Percentiles rank a stretch among this genome's conserved stretches.
Conservation (phyloP, 2,888 invertebrate genomes). For the Yponomeuta malinellus region DNA sequence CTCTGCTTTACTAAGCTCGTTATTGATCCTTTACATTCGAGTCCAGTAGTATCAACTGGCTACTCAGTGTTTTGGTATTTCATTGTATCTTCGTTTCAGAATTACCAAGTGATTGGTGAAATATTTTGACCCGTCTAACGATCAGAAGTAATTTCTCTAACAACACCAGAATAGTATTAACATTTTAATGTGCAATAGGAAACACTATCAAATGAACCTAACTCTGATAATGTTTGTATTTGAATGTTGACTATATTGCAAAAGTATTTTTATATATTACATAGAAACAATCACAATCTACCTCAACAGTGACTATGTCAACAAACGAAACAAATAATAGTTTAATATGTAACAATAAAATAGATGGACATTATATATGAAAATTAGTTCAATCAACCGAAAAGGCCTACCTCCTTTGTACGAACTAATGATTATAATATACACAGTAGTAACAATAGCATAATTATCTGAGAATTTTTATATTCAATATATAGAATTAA, state of each 20-base stretch:
- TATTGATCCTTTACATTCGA: not conserved
- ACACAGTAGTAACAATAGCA: slow-evolving; percentile 39
- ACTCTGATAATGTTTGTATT: slow-evolving; percentile 73
- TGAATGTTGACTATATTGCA: slow-evolving; percentile 72
- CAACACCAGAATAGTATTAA: slow-evolving; percentile 30
- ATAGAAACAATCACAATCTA: slow-evolving; percentile 58
- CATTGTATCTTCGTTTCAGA: not conserved
- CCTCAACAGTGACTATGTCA: slow-evolving; percentile 58
- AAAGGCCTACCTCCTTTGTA: slow-evolving; percentile 40
- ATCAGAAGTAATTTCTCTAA: not conserved
- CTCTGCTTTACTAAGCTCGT: not conserved
- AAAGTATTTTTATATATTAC: slow-evolving; percentile 73
- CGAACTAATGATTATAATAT: slow-evolving; percentile 17
- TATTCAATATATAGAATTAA: slow-evolving; percentile 10
- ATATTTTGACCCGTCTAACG: slow-evolving; percentile 29
- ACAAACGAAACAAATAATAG: not conserved
- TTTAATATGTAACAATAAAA: not conserved
- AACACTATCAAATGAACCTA: slow-evolving; percentile 52
- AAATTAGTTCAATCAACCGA: slow-evolving; percentile 25
- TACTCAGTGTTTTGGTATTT: not conserved
- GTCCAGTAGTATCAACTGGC: not conserved
- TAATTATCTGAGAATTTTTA: slow-evolving; percentile 22
- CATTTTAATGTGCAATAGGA: slow-evolving; percentile 56
- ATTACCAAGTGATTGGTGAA: slow-evolving; percentile 20
- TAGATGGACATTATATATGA: not conserved